Evolutionary conservation across 2,113 vertebrate species (phyloP).

Genomic region (Pollimyrus isidori): DNA sequence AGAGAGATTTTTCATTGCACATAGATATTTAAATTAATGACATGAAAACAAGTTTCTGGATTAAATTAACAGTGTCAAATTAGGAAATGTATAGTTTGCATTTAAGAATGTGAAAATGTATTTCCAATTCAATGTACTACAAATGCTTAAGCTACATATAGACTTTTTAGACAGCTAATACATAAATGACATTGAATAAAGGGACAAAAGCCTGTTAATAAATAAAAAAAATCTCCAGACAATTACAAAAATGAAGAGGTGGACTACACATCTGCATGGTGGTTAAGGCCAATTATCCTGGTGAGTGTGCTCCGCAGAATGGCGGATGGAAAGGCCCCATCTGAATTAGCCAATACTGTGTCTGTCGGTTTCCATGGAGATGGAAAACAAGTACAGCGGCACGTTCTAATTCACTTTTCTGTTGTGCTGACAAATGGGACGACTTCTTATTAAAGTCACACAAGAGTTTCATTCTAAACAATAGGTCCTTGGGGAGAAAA

Average conservation of each 20-base stretch:
- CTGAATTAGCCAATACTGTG: constrained; percentile 18
- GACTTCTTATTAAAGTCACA: constrained; percentile 6
- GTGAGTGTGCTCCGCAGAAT: neutral
- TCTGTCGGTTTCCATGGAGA: constrained; percentile 26
- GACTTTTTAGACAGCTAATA: neutral
- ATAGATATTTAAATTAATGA: neutral
- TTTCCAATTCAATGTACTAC: neutral
- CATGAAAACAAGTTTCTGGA: neutral
- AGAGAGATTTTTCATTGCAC: neutral
- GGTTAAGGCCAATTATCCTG: constrained; percentile 20
- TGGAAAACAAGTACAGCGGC: neutral
- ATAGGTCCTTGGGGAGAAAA: neutral
- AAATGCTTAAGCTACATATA: neutral
- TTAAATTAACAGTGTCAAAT: neutral
- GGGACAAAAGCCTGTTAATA: neutral
- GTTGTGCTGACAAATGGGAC: neutral
- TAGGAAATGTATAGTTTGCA: neutral
- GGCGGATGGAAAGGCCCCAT: neutral
- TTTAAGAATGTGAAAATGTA: neutral
- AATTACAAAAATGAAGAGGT: constrained; percentile 15
- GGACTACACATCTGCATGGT: neutral
- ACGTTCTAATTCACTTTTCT: neutral
- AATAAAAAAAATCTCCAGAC: neutral
- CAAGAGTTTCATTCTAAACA: neutral
- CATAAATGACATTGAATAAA: neutral